Evolutionary conservation across 53 echinoderm and acorn worm species (phyloP).

Genomic region (Stichopus horrens): DNA sequence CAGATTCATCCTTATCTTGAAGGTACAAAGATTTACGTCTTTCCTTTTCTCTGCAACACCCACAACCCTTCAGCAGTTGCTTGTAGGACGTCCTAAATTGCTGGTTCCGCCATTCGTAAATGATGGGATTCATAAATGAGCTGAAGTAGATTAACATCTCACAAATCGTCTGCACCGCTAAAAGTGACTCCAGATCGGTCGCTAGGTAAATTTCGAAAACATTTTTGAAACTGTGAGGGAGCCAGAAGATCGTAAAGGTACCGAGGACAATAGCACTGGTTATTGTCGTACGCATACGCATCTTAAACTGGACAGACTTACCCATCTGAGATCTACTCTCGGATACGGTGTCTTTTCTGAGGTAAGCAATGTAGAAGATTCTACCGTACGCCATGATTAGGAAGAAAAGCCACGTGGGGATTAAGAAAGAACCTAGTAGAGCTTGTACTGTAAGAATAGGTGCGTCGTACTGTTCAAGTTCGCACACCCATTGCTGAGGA

Average conservation of each 20-base stretch:
- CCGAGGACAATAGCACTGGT: conserved; percentile 4
- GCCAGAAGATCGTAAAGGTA: too few species aligned
- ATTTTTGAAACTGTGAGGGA: too few species aligned
- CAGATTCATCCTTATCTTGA: not conserved
- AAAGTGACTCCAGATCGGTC: not conserved
- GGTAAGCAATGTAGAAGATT: too few species aligned
- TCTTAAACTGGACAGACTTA: not conserved
- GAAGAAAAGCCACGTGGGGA: not conserved
- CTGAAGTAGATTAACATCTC: not conserved
- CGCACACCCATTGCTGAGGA: conserved; percentile 41
- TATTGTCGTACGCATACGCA: conserved; percentile 8
- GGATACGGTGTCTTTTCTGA: not conserved
- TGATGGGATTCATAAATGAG: conserved; percentile 19
- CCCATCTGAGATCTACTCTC: not conserved
- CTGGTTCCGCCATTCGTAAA: too few species aligned
- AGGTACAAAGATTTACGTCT: too few species aligned
- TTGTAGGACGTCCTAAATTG: not conserved
- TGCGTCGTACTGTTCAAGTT: conserved; percentile 14
- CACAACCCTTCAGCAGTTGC: not conserved
- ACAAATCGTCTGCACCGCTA: conserved; percentile 6
- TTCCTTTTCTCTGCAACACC: too few species aligned
- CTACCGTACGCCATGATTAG: conserved; percentile 8
- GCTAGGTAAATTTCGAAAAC: too few species aligned
- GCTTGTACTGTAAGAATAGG: not conserved
- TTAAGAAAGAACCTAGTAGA: not conserved